Conservation (phyloP, 2,888 invertebrate genomes). For the Campoplex capitator region DNA sequence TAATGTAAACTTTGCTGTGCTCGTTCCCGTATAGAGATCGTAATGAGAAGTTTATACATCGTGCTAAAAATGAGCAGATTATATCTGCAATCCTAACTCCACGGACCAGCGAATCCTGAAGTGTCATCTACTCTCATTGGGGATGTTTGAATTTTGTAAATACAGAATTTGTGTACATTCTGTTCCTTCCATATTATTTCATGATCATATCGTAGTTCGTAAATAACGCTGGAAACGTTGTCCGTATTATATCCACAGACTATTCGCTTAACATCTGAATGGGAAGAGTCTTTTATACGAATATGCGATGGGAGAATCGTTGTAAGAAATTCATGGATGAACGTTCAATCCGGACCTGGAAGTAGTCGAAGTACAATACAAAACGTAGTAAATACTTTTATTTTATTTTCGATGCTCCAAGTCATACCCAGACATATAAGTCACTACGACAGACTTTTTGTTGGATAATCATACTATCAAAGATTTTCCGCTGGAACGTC, state of each 20-base stretch:
- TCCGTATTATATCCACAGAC: background rate
- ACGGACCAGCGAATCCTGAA: background rate
- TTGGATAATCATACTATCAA: constrained; percentile 15
- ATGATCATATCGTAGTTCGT: background rate
- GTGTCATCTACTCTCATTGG: too few species aligned
- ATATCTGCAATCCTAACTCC: background rate
- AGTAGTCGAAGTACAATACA: background rate
- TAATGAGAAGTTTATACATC: too few species aligned
- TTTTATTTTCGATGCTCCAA: background rate
- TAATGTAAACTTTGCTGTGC: too few species aligned
- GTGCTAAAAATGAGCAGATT: too few species aligned
- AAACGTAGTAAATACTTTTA: background rate
- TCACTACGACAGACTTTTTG: background rate
- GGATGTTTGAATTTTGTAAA: background rate
- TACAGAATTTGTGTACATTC: background rate
- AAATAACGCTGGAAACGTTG: background rate
- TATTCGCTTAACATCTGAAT: background rate
- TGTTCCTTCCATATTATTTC: background rate
- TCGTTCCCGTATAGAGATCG: too few species aligned
- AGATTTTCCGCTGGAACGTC: background rate
- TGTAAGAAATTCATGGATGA: background rate
- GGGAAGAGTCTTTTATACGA: background rate
- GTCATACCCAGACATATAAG: background rate
- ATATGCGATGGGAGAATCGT: background rate
- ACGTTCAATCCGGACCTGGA: background rate